Percentiles rank a stretch among this genome's conserved stretches.
These are phyloP conservation scores for Melieria omissa DNA, from an alignment of 2,888 invertebrate species.

Conservation along the genomic window DNA sequence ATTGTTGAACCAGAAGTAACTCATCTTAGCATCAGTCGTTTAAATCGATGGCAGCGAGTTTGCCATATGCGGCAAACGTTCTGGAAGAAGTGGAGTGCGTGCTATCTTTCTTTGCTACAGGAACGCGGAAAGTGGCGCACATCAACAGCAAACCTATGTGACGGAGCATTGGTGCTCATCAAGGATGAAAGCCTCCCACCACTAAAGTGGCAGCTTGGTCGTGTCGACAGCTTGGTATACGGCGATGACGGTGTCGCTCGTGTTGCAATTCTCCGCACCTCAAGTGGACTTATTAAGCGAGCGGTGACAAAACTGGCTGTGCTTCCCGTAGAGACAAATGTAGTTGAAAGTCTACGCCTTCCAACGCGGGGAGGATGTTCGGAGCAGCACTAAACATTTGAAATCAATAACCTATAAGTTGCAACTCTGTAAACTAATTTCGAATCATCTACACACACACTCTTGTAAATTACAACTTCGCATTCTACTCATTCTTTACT, in stretches of 20 bases:
- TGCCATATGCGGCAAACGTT: slow-evolving; percentile 24
- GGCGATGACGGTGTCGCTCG: slow-evolving; percentile 37
- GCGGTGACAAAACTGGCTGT: slow-evolving; percentile 37
- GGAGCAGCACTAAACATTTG: too few species aligned
- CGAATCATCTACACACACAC: too few species aligned
- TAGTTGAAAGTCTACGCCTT: too few species aligned
- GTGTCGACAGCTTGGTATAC: slow-evolving; percentile 30
- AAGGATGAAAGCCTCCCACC: slow-evolving; percentile 26
- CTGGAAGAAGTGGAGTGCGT: slow-evolving; percentile 29
- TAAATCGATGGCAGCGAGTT: slow-evolving; percentile 18
- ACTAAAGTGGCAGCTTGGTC: slow-evolving; percentile 41
- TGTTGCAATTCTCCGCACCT: slow-evolving; percentile 33
- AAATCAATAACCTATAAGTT: too few species aligned
- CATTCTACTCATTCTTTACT: too few species aligned
- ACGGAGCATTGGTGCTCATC: slow-evolving; percentile 32
- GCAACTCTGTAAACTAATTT: too few species aligned
- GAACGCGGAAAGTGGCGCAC: slow-evolving; percentile 43
- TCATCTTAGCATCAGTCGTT: slow-evolving; percentile 13
- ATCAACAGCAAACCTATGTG: slow-evolving; percentile 19
- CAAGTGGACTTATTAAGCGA: slow-evolving; percentile 31
- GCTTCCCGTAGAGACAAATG: too few species aligned
- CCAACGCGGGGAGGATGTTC: too few species aligned
- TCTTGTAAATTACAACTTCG: too few species aligned
- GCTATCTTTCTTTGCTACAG: slow-evolving; percentile 40
- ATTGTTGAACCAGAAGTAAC: slow-evolving; percentile 12